phyloP scores from a whole-genome alignment of 2,113 vertebrate species.

The Phrynosoma platyrhinos region DNA sequence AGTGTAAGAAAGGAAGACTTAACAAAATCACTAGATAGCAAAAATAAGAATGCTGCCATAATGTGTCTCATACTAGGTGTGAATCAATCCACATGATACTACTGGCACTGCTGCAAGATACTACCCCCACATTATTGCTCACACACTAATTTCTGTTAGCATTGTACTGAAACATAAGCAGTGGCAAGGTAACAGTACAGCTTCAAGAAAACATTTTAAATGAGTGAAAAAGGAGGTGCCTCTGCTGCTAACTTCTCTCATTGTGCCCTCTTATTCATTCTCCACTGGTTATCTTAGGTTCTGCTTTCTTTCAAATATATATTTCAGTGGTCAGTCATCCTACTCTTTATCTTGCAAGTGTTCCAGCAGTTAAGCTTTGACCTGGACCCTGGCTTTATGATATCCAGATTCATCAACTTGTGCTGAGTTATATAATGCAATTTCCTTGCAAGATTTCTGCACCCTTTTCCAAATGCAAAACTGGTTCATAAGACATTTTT shows the following conservation, averaged over 20 bases:
- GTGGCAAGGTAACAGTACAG: slow-evolving; percentile 22
- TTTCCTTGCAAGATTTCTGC: not conserved
- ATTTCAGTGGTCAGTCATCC: not conserved
- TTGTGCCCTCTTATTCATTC: too few relatives aligned
- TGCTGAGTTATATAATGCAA: not conserved
- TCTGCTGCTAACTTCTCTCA: not conserved
- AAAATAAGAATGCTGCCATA: slow-evolving; percentile 23
- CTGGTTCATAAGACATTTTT: not conserved
- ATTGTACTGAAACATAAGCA: not conserved
- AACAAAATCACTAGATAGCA: slow-evolving; percentile 47
- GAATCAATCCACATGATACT: slow-evolving; percentile 46
- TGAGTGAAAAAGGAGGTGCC: not conserved
- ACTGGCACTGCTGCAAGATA: not conserved
- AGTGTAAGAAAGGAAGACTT: slow-evolving; percentile 37
- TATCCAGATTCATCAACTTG: not conserved
- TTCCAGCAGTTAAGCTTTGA: not conserved
- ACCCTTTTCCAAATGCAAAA: not conserved
- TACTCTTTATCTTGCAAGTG: not conserved
- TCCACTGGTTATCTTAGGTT: not conserved
- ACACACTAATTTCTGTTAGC: not conserved
- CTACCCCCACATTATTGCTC: not conserved
- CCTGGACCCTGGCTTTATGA: not conserved
- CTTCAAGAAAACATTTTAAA: not conserved
- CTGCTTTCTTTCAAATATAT: not conserved
- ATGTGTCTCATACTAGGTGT: not conserved